These are phyloP conservation scores for Caenorhabditis parvicauda DNA, from an alignment of 2,888 invertebrate genomes.

Conservation along the genomic window DNA sequence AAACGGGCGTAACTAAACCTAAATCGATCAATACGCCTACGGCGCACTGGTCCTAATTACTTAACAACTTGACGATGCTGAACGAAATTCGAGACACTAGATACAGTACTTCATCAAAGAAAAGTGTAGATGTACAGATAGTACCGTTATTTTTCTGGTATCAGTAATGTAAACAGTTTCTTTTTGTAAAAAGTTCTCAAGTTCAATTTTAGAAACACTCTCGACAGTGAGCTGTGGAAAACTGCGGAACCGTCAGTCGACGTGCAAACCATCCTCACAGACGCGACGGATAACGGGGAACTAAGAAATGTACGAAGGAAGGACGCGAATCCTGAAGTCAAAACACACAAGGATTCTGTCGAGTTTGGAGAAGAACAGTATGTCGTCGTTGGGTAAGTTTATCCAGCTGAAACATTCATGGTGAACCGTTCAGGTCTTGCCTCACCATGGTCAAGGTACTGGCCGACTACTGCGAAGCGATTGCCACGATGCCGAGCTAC, in stretches of 20 bases:
- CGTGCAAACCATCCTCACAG: slow-evolving; percentile 78
- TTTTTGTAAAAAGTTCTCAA: neutral
- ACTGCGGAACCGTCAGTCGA: slow-evolving; percentile 82
- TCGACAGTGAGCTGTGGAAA: slow-evolving; percentile 91
- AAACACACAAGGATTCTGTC: neutral
- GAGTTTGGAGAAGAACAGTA: slow-evolving; percentile 63
- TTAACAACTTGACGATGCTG: too few relatives aligned
- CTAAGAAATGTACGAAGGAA: neutral
- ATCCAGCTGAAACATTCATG: slow-evolving; percentile 4
- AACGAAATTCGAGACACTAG: too few relatives aligned
- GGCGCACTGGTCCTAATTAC: too few relatives aligned
- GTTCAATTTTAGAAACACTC: slow-evolving; percentile 70
- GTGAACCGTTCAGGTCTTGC: slow-evolving; percentile 70
- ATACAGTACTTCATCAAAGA: too few relatives aligned
- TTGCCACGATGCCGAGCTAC: slow-evolving; percentile 73
- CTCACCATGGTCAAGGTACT: slow-evolving; percentile 84
- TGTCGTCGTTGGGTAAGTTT: slow-evolving; percentile 65
- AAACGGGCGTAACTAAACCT: too few relatives aligned
- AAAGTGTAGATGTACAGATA: neutral
- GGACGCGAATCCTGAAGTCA: neutral
- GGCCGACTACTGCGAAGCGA: slow-evolving; percentile 83
- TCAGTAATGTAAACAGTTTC: too few relatives aligned
- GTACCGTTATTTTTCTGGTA: too few relatives aligned
- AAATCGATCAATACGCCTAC: too few relatives aligned
- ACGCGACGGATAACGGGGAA: slow-evolving; percentile 16